Evolutionary conservation across 2,113 vertebrate genomes (phyloP), one percentile per base, ranked within the genome.

Genomic region (Centropus bengalensis): DNA sequence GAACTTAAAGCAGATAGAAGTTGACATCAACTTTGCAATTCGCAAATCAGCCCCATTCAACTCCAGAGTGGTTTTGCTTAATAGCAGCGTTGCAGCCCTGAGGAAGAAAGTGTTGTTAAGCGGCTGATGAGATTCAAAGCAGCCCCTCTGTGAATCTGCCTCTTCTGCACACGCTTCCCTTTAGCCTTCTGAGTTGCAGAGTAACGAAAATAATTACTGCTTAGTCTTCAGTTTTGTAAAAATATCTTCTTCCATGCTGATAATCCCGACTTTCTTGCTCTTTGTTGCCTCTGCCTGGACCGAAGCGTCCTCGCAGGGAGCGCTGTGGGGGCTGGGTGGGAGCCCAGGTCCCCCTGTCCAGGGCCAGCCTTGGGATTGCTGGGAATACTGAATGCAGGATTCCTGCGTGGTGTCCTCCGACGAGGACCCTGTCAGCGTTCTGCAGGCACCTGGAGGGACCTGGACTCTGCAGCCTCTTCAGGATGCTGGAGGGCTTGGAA

Each of bases 11-110:
- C 89, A 91, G 84, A 93, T 96, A 58, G 47, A 32, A 85, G 91
- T 95, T 97, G 97, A 97, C 96, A 94, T 96, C 91, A 93, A 94
- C 96, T 97, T 96, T 94, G 92, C 95, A 88, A 71, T 89, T 87
- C 38, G 80, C 82, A 75, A 93, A 96, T 94, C 96, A 92, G 95
- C 93, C 94, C 95, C 88, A 32, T 96, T 95, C 83, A 80, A 14
- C 97, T 91, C 66, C 95, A 0, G 0, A 92, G 93, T 60, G 94
- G 16, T 79, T 73, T 38, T 59, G 81, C 85, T 86, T 88, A 68
- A 87, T 22, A 75, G 94, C 87, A 89, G 92, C 95, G n/a, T 94
- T 36, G 9, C 69, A 58, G 70, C 94, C 76, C 88, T 52, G 27
- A 51, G 96, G 45, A 59, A 64, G 95, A 67, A 68, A 89, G 81